Conservation (phyloP, 2,888 invertebrate species). For the Drosophila lutescens region DNA sequence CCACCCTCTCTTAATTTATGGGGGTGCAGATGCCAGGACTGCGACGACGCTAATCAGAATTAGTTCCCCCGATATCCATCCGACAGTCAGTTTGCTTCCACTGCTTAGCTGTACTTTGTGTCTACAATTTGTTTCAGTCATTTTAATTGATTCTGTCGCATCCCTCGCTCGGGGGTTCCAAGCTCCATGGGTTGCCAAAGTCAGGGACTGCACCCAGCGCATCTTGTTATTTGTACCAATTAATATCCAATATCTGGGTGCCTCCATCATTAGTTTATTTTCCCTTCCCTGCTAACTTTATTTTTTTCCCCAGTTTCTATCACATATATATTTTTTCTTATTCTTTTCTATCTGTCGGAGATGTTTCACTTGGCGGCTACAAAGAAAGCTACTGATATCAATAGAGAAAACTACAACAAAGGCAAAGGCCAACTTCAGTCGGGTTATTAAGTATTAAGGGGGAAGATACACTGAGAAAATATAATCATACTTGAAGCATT, state of each 20-base stretch:
- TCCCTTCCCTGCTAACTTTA: background rate
- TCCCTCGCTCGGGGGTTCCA: slow-evolving; percentile 14
- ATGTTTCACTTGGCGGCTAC: slow-evolving; percentile 63
- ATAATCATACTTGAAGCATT: no score
- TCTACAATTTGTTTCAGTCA: slow-evolving; percentile 72
- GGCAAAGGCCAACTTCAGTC: slow-evolving; percentile 17
- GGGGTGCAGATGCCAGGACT: slow-evolving; percentile 17
- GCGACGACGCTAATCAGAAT: slow-evolving; percentile 63
- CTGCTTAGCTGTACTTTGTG: slow-evolving; percentile 35
- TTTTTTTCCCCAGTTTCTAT: background rate
- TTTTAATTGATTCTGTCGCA: slow-evolving; percentile 73
- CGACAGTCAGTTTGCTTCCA: slow-evolving; percentile 1
- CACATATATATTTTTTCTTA: slow-evolving; percentile 9
- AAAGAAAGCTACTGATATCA: slow-evolving; percentile 64
- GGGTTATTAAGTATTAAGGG: slow-evolving; percentile 35
- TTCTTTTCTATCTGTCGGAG: slow-evolving; percentile 35
- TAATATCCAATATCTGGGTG: slow-evolving; percentile 74
- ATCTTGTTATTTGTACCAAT: slow-evolving; percentile 76
- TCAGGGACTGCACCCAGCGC: slow-evolving; percentile 23
- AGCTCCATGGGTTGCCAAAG: slow-evolving; percentile 2
- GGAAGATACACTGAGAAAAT: slow-evolving; percentile 29
- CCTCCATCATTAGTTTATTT: slow-evolving; percentile 70
- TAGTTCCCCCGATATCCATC: slow-evolving; percentile 46
- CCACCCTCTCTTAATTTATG: slow-evolving; percentile 13
- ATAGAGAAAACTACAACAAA: slow-evolving; percentile 54